These are phyloP conservation scores for Rhizomys pruinosus DNA, from an alignment of 2,113 vertebrate species.

Conservation along the genomic window DNA sequence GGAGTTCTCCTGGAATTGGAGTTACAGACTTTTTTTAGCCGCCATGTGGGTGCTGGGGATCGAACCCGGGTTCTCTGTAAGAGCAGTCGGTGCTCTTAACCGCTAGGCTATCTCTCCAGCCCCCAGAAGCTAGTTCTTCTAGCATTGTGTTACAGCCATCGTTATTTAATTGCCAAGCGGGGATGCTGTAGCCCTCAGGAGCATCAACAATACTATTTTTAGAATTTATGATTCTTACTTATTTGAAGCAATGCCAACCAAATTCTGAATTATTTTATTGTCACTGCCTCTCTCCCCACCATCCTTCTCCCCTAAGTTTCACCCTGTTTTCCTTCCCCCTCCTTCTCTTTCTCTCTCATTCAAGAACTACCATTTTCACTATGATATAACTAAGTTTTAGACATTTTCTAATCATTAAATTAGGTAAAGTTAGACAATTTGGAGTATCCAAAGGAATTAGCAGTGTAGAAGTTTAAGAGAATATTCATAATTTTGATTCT, in stretches of 20 bases:
- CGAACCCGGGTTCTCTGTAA: too few relatives aligned
- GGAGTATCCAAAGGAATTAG: not conserved
- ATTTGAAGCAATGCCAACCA: not conserved
- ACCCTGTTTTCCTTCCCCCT: too few relatives aligned
- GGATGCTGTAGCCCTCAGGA: not conserved
- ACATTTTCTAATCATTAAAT: too few relatives aligned
- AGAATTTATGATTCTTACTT: not conserved
- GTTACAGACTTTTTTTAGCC: too few relatives aligned
- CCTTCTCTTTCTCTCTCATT: not conserved
- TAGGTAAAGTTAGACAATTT: too few relatives aligned
- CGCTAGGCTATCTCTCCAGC: too few relatives aligned
- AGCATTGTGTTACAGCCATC: too few relatives aligned
- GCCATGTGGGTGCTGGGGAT: too few relatives aligned
- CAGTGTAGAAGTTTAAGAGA: too few relatives aligned
- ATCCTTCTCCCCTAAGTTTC: too few relatives aligned
- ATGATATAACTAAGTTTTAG: not conserved
- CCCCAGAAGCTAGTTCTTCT: not conserved
- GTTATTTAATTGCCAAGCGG: not conserved
- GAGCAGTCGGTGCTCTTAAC: too few relatives aligned
- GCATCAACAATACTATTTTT: not conserved
- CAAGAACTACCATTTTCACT: not conserved
- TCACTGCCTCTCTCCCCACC: fast-evolving
- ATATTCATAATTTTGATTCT: not conserved
- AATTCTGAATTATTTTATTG: not conserved
- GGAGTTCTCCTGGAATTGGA: too few relatives aligned